A percentile compares a stretch with the other conserved stretches of the same genome.
phyloP scores from a whole-genome alignment of 1,140 invertebrate species.

The Pentalonia nigronervosa region DNA sequence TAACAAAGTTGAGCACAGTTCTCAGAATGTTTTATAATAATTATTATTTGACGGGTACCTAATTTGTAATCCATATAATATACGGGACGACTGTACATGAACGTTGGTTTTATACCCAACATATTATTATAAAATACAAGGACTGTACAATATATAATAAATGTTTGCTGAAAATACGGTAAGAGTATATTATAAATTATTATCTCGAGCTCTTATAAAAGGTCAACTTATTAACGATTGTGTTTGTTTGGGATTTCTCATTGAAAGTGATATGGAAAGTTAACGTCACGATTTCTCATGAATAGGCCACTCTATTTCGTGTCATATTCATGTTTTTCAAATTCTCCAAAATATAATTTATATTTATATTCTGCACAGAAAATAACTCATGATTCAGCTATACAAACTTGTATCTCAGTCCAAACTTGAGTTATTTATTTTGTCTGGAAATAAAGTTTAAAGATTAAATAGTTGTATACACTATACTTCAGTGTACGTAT shows the following conservation, averaged over 20 bases:
- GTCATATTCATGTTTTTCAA: neutral
- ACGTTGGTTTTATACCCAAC: too few relatives aligned
- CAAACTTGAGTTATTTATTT: neutral
- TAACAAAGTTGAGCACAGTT: neutral
- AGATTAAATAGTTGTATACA: neutral
- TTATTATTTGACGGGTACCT: too few relatives aligned
- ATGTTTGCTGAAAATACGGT: neutral
- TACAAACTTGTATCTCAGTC: neutral
- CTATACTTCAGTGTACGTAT: too few relatives aligned
- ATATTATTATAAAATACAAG: neutral
- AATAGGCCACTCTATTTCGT: neutral
- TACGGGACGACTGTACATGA: too few relatives aligned
- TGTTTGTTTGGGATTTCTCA: neutral
- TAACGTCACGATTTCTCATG: neutral
- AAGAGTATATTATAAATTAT: neutral
- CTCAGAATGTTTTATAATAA: too few relatives aligned
- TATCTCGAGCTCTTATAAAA: neutral
- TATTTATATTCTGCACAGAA: neutral
- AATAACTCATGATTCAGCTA: neutral
- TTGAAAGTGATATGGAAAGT: neutral
- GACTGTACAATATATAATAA: neutral
- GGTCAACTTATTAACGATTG: neutral
- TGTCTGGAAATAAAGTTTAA: neutral
- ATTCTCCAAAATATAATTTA: neutral
- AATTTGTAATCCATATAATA: too few relatives aligned